Conservation (phyloP, 1,140 invertebrate genomes). For the Ostrea denselamellosa region DNA sequence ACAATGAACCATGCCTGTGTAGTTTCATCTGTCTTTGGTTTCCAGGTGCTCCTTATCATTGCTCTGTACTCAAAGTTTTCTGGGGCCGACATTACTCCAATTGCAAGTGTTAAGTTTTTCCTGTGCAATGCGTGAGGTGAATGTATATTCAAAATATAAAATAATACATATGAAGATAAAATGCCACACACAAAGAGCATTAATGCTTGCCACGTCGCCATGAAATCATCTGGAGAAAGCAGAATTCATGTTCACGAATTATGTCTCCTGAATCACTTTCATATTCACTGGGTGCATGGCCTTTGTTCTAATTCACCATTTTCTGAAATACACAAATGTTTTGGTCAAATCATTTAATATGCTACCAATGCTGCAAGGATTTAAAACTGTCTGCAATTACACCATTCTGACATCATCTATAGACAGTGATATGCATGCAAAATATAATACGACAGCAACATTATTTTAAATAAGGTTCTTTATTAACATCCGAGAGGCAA, state of each 20-base stretch:
- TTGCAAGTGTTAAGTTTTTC: neutral
- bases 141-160: neutral
- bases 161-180: neutral
- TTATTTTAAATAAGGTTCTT: too few relatives aligned
- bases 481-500: too few relatives aligned
- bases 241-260: neutral
- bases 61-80: neutral
- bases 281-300: neutral
- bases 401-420: too few relatives aligned
- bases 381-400: too few relatives aligned
- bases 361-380: too few relatives aligned
- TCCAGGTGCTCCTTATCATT: neutral
- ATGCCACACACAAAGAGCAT: neutral
- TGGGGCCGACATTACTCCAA: neutral
- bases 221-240: neutral
- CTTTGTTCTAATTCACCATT: neutral
- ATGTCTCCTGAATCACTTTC: neutral
- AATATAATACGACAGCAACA: too few relatives aligned
- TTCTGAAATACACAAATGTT: neutral
- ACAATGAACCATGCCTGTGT: constrained; percentile 11
- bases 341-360: too few relatives aligned
- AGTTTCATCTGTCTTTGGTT: neutral
- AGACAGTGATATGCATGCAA: too few relatives aligned
- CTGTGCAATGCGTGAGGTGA: neutral
- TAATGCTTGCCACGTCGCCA: neutral